phyloP scores from a whole-genome alignment of 2,113 vertebrate species.

The Pogona vitticeps region DNA sequence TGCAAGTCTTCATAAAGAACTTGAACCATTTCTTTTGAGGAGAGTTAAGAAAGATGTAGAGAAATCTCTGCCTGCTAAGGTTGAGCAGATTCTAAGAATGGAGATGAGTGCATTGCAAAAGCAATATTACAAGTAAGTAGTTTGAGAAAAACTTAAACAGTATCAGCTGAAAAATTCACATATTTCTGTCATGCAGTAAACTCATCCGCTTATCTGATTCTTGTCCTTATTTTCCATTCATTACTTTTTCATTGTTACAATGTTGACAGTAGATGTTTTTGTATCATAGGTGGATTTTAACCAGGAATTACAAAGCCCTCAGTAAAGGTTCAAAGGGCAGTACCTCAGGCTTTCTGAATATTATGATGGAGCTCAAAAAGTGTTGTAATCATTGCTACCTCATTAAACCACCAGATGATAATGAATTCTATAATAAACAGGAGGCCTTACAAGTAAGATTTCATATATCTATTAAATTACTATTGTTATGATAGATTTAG shows the following conservation, averaged over 20 bases:
- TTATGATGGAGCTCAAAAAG: slow-evolving; percentile 99
- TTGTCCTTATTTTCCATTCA: not conserved
- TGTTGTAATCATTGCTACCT: slow-evolving; percentile 99
- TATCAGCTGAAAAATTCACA: not conserved
- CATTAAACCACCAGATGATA: slow-evolving; percentile 95
- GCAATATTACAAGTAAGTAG: slow-evolving; percentile 97
- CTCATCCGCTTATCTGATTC: not conserved
- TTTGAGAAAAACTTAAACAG: not conserved
- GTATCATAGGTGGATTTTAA: slow-evolving; percentile 92
- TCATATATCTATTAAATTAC: not conserved
- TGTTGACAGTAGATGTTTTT: not conserved
- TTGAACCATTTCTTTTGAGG: slow-evolving; percentile 95
- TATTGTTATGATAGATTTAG: not conserved
- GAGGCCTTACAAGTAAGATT: slow-evolving; percentile 92
- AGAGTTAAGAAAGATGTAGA: slow-evolving; percentile 99
- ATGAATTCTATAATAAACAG: slow-evolving; percentile 91
- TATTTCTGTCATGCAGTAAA: not conserved
- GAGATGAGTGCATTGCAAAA: slow-evolving; percentile 99
- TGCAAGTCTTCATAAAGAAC: slow-evolving; percentile 96
- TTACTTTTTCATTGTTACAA: not conserved
- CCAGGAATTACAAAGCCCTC: slow-evolving; percentile 97
- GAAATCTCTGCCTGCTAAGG: slow-evolving; percentile 97
- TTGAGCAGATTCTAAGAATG: slow-evolving; percentile 96
- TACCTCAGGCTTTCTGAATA: slow-evolving; percentile 97
- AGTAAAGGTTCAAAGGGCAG: slow-evolving; percentile 99